These are phyloP conservation scores for Drosophila meridiana DNA, from an alignment of 2,888 invertebrate genomes.

Conservation along the genomic window DNA sequence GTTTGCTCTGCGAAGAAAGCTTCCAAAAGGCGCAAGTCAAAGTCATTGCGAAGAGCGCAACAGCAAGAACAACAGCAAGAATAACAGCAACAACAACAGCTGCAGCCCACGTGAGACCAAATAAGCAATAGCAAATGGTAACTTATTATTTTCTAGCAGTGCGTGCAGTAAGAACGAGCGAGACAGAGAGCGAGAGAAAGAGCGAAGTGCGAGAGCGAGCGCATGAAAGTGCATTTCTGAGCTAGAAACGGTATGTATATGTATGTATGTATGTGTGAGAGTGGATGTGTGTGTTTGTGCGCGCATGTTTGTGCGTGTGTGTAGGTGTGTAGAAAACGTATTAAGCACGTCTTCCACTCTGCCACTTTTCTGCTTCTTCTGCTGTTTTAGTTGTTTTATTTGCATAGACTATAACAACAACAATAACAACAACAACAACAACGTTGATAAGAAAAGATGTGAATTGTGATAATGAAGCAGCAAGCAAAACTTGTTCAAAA, in stretches of 20 bases:
- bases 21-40: neutral
- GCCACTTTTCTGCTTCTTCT: slow-evolving; percentile 5
- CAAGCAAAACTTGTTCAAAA: slow-evolving; percentile 19
- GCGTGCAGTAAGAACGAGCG: slow-evolving; percentile 3
- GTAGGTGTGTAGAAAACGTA: slow-evolving; percentile 8
- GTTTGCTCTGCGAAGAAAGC: neutral
- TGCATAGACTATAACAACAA: slow-evolving; percentile 31
- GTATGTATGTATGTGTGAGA: neutral
- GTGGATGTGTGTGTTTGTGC: neutral
- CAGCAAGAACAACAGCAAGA: slow-evolving; percentile 1
- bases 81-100: neutral
- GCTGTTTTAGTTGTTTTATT: slow-evolving; percentile 34
- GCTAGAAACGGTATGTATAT: slow-evolving; percentile 26
- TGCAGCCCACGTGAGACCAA: slow-evolving; percentile 7
- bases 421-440: slow-evolving; percentile 9
- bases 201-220: slow-evolving; percentile 19
- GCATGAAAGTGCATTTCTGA: slow-evolving; percentile 64
- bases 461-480: slow-evolving; percentile 31
- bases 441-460: slow-evolving; percentile 43
- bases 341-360: slow-evolving; percentile 23
- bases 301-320: slow-evolving; percentile 11
- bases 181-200: neutral
- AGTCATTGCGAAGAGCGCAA: neutral
- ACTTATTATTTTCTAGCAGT: slow-evolving; percentile 9
- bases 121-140: slow-evolving; percentile 1